A percentile compares a stretch with the other conserved stretches of the same genome.
Evolutionary conservation across 2,113 vertebrate genomes (phyloP).

Genomic region (Pristiophorus japonicus): DNA sequence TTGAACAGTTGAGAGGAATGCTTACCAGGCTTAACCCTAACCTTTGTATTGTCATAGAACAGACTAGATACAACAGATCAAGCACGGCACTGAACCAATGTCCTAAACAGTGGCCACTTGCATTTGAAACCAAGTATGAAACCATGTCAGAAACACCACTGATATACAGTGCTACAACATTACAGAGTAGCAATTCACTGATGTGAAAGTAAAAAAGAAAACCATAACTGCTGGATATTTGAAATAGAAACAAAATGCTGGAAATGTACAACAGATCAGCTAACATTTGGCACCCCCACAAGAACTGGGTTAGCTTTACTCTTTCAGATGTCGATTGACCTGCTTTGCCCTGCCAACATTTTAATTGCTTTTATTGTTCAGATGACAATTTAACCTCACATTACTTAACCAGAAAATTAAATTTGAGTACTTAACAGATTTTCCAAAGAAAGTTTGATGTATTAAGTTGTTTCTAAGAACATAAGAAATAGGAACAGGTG

Average conservation of each 20-base stretch:
- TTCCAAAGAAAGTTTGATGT: background rate
- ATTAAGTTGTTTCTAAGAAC: too few relatives aligned
- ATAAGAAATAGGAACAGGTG: too few relatives aligned
- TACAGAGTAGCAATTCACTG: too few relatives aligned
- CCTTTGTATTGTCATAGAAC: background rate
- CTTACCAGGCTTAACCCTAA: background rate
- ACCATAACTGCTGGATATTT: background rate
- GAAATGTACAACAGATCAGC: background rate
- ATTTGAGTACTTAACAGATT: too few relatives aligned
- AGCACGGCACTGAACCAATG: background rate
- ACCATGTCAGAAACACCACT: background rate
- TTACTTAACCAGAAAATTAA: background rate
- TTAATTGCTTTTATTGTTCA: background rate
- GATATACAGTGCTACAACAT: background rate
- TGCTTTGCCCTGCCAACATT: background rate
- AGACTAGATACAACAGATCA: background rate
- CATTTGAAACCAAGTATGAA: background rate
- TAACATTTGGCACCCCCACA: background rate
- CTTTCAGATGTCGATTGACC: background rate
- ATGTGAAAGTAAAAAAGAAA: background rate
- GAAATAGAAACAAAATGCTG: background rate
- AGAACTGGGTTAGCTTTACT: background rate
- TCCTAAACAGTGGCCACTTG: background rate
- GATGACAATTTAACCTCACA: background rate
- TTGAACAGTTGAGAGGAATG: conserved; percentile 14